Percentiles rank a stretch among this genome's conserved stretches.
phyloP scores from a whole-genome alignment of 2,797 vertebrate genomes.

The Sebastes nivosus region DNA sequence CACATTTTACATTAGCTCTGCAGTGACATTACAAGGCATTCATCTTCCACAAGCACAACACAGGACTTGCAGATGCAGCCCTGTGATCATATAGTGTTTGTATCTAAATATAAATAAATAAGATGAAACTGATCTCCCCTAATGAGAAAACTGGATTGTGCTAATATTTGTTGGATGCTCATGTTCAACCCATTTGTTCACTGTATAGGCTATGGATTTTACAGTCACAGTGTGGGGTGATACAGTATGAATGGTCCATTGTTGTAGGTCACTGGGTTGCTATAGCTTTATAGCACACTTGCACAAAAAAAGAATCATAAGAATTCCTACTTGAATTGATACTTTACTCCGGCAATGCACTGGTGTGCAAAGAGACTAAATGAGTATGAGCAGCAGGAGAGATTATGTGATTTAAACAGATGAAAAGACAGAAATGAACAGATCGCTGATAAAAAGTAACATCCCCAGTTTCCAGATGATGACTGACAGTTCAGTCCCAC shows the following conservation, averaged over 20 bases:
- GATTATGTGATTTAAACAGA: conserved; percentile 1
- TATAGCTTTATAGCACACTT: not conserved
- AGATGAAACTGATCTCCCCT: not conserved
- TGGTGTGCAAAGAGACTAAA: not conserved
- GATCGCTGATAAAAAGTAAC: conserved; percentile 27
- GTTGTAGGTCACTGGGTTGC: not conserved
- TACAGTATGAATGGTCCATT: not conserved
- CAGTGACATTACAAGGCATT: not conserved
- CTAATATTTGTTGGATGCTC: not conserved
- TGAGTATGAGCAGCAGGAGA: conserved; percentile 11
- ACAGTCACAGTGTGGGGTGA: not conserved
- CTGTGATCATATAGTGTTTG: not conserved
- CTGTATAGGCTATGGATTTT: not conserved
- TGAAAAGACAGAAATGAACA: conserved; percentile 1
- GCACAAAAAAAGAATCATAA: not conserved
- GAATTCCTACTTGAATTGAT: not conserved
- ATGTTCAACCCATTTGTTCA: not conserved
- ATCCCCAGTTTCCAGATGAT: conserved; percentile 13
- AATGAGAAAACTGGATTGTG: not conserved
- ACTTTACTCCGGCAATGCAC: not conserved
- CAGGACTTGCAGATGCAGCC: not conserved
- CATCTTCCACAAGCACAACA: not conserved
- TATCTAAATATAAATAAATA: not conserved
- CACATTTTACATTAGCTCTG: not conserved
- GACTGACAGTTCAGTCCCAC: conserved; percentile 18